Percentiles rank a stretch among this genome's conserved stretches.
These are phyloP conservation scores for Heliconius hewitsoni DNA, from an alignment of 1,140 invertebrate genomes.

Conservation along the genomic window DNA sequence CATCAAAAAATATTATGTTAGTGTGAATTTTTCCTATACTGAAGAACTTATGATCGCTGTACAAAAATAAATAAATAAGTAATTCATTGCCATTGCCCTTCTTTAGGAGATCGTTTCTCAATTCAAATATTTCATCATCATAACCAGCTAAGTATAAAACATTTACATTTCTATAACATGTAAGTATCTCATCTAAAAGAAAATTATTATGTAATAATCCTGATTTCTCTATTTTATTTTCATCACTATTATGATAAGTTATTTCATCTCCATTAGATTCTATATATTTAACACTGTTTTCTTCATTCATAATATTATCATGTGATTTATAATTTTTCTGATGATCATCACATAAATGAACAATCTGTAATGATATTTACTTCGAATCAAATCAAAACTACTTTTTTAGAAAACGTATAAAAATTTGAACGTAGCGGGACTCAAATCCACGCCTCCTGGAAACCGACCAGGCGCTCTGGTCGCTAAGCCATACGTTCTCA, in stretches of 20 bases:
- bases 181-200: background rate
- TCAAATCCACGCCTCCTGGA: too few species aligned
- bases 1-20: conserved; percentile 10
- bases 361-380: background rate
- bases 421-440: too few species aligned
- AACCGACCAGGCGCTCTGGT: too few species aligned
- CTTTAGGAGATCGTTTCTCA: conserved; percentile 32
- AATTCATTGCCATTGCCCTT: conserved; percentile 20
- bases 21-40: conserved; percentile 31
- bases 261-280: background rate
- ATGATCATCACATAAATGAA: background rate
- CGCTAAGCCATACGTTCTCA: too few species aligned
- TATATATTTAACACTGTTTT: background rate
- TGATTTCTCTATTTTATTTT: background rate
- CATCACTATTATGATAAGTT: background rate
- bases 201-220: background rate
- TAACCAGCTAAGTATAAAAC: conserved; percentile 32
- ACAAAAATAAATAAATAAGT: conserved; percentile 30
- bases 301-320: background rate
- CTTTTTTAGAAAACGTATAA: too few species aligned
- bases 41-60: conserved; percentile 22
- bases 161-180: background rate
- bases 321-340: background rate
- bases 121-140: conserved; percentile 34
- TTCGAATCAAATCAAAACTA: background rate